These are phyloP conservation scores for Hucho hucho DNA, from an alignment of 2,113 vertebrate species.

Conservation along the genomic window DNA sequence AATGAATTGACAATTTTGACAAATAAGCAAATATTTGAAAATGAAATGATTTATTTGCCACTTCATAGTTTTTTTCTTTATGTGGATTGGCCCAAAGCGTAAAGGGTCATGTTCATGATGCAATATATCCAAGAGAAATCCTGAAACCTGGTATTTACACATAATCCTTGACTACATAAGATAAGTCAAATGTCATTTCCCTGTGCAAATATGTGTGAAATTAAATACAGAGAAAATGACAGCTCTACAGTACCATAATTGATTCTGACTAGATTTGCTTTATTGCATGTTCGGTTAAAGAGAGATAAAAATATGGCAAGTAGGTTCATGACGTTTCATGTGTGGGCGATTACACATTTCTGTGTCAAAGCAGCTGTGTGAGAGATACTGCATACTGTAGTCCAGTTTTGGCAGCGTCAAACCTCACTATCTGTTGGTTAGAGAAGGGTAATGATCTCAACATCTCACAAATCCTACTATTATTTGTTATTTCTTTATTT, in stretches of 20 bases:
- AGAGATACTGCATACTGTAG: background rate
- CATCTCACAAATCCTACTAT: background rate
- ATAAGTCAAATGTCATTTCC: slow-evolving; percentile 79
- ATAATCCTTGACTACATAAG: slow-evolving; percentile 58
- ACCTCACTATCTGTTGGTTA: background rate
- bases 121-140: slow-evolving; percentile 55
- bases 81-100: slow-evolving; percentile 38
- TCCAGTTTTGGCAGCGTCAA: background rate
- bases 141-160: slow-evolving; percentile 64
- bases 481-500: no score
- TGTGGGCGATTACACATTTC: slow-evolving; percentile 51
- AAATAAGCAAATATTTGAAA: background rate
- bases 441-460: background rate
- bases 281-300: slow-evolving; percentile 61
- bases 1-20: background rate
- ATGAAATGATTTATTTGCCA: slow-evolving; percentile 1
- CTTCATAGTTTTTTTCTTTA: slow-evolving; percentile 7
- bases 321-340: slow-evolving; percentile 66
- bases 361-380: background rate
- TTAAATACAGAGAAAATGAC: slow-evolving; percentile 72
- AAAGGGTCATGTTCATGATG: slow-evolving; percentile 53
- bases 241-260: slow-evolving; percentile 61
- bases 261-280: slow-evolving; percentile 67
- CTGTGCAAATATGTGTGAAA: slow-evolving; percentile 79
- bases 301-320: slow-evolving; percentile 56